These are phyloP conservation scores for Lagorchestes hirsutus DNA, from an alignment of 2,797 vertebrate species.

Conservation along the genomic window DNA sequence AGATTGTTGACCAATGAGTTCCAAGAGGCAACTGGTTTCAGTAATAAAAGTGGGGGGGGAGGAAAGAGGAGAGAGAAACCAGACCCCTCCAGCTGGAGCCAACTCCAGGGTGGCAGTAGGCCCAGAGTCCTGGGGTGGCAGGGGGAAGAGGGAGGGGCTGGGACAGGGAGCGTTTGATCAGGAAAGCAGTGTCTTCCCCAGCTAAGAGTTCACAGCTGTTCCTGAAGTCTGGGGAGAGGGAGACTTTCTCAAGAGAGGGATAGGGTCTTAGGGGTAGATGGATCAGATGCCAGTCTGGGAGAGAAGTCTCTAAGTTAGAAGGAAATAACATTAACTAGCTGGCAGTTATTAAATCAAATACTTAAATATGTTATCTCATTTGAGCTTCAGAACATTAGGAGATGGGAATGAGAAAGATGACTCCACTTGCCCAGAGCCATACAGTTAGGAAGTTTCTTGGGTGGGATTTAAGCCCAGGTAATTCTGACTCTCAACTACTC, in stretches of 20 bases:
- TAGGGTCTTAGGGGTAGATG: neutral
- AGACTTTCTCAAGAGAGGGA: neutral
- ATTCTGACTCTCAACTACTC: neutral
- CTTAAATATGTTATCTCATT: neutral
- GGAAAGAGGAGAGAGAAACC: slow-evolving; percentile 70
- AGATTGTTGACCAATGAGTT: slow-evolving; percentile 15
- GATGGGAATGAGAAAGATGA: slow-evolving; percentile 5
- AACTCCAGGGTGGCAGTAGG: slow-evolving; percentile 56
- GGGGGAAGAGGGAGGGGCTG: neutral
- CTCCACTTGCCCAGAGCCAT: slow-evolving; percentile 7
- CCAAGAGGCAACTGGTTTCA: slow-evolving; percentile 68
- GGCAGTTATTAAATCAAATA: neutral
- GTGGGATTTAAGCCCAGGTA: slow-evolving; percentile 6
- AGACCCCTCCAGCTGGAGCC: slow-evolving; percentile 60
- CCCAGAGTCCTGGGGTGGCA: slow-evolving; percentile 44
- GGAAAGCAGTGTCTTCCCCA: neutral
- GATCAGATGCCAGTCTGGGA: neutral
- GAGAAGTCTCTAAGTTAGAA: neutral
- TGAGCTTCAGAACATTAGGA: slow-evolving; percentile 2
- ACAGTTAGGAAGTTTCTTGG: neutral
- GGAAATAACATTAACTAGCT: neutral
- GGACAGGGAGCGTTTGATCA: neutral
- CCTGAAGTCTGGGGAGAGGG: neutral
- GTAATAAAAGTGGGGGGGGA: slow-evolving; percentile 61
- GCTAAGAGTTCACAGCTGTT: neutral